Conservation (phyloP, 2,113 vertebrate species). For the Petrocephalus zakoni region DNA sequence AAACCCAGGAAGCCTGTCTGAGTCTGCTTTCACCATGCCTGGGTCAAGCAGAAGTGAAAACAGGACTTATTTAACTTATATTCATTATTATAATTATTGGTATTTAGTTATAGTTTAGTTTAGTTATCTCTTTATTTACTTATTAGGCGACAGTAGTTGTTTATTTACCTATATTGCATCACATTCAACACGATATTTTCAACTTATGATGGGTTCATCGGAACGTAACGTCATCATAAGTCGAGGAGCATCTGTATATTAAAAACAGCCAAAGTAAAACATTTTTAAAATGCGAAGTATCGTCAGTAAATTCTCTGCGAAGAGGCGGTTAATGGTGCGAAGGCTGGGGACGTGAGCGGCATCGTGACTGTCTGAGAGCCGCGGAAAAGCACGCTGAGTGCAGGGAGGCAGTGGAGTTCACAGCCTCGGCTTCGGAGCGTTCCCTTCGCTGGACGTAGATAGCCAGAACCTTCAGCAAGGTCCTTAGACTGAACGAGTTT, state of each 20-base stretch:
- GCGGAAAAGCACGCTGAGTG: background rate
- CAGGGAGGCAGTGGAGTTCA: background rate
- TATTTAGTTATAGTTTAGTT: background rate
- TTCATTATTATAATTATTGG: background rate
- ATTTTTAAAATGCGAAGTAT: background rate
- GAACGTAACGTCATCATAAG: background rate
- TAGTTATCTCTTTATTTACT: background rate
- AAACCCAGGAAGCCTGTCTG: background rate
- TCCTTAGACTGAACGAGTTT: background rate
- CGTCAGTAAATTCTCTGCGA: background rate
- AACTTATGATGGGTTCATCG: background rate
- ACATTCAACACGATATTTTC: background rate
- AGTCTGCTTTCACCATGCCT: background rate
- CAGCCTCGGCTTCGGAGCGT: background rate
- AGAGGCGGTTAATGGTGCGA: background rate
- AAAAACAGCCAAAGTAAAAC: background rate
- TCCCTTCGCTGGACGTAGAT: background rate
- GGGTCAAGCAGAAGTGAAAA: background rate
- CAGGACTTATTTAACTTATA: background rate
- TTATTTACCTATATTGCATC: background rate
- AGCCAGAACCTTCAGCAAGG: background rate
- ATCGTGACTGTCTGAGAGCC: background rate
- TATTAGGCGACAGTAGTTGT: background rate
- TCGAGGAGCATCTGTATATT: background rate
- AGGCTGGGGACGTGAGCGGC: background rate